phyloP scores from a whole-genome alignment of 1,140 invertebrate genomes.

The Drosophila chauvacae region DNA sequence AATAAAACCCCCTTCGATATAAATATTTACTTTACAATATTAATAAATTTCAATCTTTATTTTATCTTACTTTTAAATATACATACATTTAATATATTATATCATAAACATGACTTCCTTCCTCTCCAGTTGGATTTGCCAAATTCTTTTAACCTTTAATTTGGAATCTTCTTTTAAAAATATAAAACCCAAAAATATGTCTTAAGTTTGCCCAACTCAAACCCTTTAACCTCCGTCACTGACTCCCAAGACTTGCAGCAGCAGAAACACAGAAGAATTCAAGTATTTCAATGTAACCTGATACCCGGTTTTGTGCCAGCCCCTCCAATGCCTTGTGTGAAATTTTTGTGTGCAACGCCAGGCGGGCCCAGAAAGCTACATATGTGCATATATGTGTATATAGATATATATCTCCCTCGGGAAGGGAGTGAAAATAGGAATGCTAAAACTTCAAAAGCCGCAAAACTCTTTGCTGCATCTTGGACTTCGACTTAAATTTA shows the following conservation, averaged over 20 bases:
- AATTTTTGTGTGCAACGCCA: slow-evolving; percentile 51
- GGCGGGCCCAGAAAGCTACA: slow-evolving; percentile 6
- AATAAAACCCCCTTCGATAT: neutral
- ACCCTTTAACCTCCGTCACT: slow-evolving; percentile 18
- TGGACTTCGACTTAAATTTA: slow-evolving; percentile 52
- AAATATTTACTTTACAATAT: neutral
- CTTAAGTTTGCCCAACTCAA: too few relatives aligned
- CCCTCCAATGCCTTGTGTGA: slow-evolving; percentile 68
- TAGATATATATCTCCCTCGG: slow-evolving; percentile 16
- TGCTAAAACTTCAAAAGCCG: slow-evolving; percentile 50
- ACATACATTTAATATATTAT: too few relatives aligned
- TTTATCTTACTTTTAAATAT: neutral
- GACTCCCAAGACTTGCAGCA: neutral
- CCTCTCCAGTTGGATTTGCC: too few relatives aligned
- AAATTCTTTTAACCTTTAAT: too few relatives aligned
- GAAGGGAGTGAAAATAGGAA: slow-evolving; percentile 40
- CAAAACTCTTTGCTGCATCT: slow-evolving; percentile 50
- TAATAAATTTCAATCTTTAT: neutral
- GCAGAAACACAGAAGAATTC: slow-evolving; percentile 50
- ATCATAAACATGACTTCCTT: neutral
- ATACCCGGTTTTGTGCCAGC: slow-evolving; percentile 60
- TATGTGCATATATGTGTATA: slow-evolving; percentile 1
- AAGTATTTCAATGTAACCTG: slow-evolving; percentile 73
- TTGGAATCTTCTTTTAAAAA: neutral
- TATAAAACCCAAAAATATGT: neutral